Evolutionary conservation across 1,140 invertebrate species (phyloP).

Genomic region (Cotesia typhae): DNA sequence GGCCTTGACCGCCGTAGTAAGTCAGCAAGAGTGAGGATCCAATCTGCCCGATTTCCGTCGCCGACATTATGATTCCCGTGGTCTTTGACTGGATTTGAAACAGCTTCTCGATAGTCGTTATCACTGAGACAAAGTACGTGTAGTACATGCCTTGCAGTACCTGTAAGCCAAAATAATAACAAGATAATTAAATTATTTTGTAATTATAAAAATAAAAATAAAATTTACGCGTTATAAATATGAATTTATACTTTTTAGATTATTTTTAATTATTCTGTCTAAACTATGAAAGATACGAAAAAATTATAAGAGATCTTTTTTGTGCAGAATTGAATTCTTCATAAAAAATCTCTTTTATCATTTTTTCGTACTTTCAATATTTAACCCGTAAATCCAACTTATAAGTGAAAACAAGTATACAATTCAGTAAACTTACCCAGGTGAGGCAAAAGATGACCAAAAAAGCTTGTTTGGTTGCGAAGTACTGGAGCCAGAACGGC

Average conservation of each 20-base stretch:
- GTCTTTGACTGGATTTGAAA: constrained; percentile 96
- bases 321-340: no score
- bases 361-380: no score
- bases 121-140: constrained; percentile 95
- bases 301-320: no score
- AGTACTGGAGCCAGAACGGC: constrained; percentile 76
- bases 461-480: constrained; percentile 90
- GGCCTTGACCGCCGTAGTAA: constrained; percentile 92
- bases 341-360: no score
- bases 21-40: constrained; percentile 87
- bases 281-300: no score
- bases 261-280: no score
- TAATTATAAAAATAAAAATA: no score
- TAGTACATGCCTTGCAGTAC: constrained; percentile 92
- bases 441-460: constrained; percentile 87
- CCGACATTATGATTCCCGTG: constrained; percentile 91
- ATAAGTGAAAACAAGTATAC: no score
- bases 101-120: constrained; percentile 96
- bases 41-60: constrained; percentile 95
- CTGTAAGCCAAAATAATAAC: constrained; percentile 40
- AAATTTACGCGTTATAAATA: no score
- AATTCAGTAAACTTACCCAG: constrained; percentile 67
- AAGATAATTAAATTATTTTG: background rate
- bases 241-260: no score
- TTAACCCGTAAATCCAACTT: no score